Evolutionary conservation across 1,140 invertebrate genomes (phyloP).

Genomic region (Spodoptera litura): DNA sequence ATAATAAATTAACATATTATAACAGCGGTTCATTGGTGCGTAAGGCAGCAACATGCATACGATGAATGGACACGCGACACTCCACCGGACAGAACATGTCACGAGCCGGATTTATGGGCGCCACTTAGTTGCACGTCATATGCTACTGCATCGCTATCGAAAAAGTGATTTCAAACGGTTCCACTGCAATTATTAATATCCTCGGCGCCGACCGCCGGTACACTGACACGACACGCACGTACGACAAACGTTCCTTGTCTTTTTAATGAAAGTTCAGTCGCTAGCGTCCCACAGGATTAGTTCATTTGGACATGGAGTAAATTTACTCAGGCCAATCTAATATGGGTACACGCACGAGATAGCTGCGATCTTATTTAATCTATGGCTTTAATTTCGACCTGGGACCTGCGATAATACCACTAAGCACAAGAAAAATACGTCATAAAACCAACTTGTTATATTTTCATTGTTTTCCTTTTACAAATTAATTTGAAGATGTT

Average conservation of each 20-base stretch:
- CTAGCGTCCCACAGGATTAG: slow-evolving; percentile 62
- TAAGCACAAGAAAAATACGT: slow-evolving; percentile 34
- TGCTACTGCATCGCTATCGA: slow-evolving; percentile 52
- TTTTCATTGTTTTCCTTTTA: slow-evolving; percentile 29
- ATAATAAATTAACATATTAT: slow-evolving; percentile 46
- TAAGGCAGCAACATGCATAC: slow-evolving; percentile 59
- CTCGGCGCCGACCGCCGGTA: slow-evolving; percentile 5
- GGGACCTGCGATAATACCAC: slow-evolving; percentile 48
- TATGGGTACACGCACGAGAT: slow-evolving; percentile 67
- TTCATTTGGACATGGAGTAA: slow-evolving; percentile 75
- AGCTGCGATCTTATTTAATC: slow-evolving; percentile 65
- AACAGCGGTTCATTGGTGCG: slow-evolving; percentile 54
- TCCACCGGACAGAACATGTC: slow-evolving; percentile 62
- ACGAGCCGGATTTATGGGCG: slow-evolving; percentile 63
- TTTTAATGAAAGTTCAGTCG: slow-evolving; percentile 68
- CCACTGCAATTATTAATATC: slow-evolving; percentile 38
- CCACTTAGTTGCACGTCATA: slow-evolving; percentile 67
- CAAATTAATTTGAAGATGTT: slow-evolving; percentile 62
- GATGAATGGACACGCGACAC: slow-evolving; percentile 62
- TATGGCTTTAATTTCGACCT: slow-evolving; percentile 65
- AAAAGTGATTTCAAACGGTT: slow-evolving; percentile 49
- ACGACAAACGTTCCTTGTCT: slow-evolving; percentile 50
- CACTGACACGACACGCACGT: slow-evolving; percentile 36
- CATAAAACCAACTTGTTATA: slow-evolving; percentile 6
- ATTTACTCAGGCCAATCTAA: slow-evolving; percentile 77